Evolutionary conservation across 2,797 vertebrate genomes (phyloP).

Genomic region (Vipera latastei): DNA sequence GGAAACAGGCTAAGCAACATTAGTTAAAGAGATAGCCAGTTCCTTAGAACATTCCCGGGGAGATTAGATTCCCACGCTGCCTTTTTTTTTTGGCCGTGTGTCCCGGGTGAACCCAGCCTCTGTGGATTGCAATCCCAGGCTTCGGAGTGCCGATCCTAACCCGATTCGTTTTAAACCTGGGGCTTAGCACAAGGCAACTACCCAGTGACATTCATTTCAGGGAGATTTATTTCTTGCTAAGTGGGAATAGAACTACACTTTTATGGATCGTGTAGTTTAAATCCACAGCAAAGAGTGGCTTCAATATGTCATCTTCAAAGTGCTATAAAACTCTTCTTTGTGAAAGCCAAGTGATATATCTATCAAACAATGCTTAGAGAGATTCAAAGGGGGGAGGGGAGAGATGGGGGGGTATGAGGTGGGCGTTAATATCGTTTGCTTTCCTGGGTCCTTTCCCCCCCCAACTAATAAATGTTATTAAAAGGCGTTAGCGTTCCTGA

Average conservation of each 20-base stretch:
- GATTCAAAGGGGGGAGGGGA: too few species aligned
- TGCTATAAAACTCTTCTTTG: not conserved
- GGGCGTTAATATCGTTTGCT: not conserved
- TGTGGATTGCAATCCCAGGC: not conserved
- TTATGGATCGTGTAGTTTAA: not conserved
- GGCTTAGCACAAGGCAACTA: not conserved
- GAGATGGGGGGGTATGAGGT: not conserved
- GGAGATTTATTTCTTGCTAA: not conserved
- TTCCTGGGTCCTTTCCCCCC: not conserved
- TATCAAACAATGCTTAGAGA: not conserved
- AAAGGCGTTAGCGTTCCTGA: not conserved
- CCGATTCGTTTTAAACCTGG: not conserved
- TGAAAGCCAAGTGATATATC: not conserved
- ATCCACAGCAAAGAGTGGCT: not conserved
- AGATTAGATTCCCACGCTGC: not conserved
- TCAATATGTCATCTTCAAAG: not conserved
- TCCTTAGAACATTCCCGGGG: not conserved
- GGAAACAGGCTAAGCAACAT: slow-evolving; percentile 1
- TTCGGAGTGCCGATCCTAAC: not conserved
- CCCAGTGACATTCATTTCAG: not conserved
- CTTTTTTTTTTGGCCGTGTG: too few species aligned
- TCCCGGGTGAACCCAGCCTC: not conserved
- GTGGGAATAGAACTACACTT: not conserved
- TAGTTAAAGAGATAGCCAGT: not conserved
- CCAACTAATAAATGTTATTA: not conserved